Percentiles rank a stretch among this genome's conserved stretches.
These are phyloP conservation scores for Trematocara variabile DNA, from an alignment of 2,113 vertebrate species.

Conservation along the genomic window DNA sequence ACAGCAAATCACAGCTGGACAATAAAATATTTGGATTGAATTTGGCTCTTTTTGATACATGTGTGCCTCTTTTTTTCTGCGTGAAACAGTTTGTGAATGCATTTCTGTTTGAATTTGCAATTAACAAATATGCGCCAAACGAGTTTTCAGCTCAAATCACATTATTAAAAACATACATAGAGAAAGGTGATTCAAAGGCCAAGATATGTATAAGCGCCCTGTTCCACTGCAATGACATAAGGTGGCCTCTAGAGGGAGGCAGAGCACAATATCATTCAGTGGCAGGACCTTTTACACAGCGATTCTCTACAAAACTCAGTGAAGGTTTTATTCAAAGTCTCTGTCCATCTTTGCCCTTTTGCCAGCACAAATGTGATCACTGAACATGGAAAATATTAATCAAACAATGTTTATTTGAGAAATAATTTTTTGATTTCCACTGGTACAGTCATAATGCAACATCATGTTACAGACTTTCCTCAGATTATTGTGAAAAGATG, in stretches of 20 bases:
- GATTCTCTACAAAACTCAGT: not conserved
- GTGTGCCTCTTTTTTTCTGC: not conserved
- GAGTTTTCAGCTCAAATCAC: not conserved
- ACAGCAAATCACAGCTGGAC: not conserved
- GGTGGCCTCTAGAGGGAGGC: constrained; percentile 2
- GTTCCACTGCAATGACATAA: not conserved
- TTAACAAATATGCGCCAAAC: not conserved
- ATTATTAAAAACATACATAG: not conserved
- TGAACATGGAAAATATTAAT: not conserved
- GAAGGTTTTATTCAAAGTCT: not conserved
- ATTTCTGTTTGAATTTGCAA: not conserved
- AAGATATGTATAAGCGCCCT: not conserved
- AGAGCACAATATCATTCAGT: not conserved
- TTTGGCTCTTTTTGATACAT: not conserved
- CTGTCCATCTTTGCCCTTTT: not conserved
- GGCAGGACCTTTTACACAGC: not conserved
- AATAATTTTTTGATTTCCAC: not conserved
- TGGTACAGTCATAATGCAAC: not conserved
- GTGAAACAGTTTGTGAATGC: not conserved
- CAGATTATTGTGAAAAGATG: constrained; percentile 5
- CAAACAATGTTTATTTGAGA: constrained; percentile 47
- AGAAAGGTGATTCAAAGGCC: not conserved
- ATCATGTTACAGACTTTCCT: not conserved
- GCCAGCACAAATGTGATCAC: not conserved
- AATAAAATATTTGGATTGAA: not conserved